Evolutionary conservation across 1,140 invertebrate genomes (phyloP).

Genomic region (Heterodera carotae): DNA sequence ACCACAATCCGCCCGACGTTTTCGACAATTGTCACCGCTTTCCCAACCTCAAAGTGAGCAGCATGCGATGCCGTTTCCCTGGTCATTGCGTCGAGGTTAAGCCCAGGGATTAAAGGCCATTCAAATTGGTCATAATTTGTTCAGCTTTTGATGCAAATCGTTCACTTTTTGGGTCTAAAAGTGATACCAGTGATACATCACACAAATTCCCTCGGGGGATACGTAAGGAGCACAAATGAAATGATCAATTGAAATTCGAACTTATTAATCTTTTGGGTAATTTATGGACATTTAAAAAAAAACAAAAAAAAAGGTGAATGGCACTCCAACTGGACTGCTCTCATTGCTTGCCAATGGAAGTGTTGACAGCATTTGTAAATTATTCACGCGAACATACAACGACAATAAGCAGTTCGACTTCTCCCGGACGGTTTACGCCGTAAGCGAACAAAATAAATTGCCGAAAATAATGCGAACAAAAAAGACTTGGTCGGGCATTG

Average conservation of each 20-base stretch:
- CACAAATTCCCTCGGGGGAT: background rate
- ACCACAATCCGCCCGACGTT: slow-evolving; percentile 1
- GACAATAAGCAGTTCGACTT: background rate
- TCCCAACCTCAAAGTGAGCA: background rate
- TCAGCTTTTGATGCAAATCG: slow-evolving; percentile 1
- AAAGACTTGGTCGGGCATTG: background rate
- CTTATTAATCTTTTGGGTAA: no score
- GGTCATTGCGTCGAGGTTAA: slow-evolving; percentile 1
- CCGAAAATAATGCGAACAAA: background rate
- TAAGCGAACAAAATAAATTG: background rate
- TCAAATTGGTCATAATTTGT: background rate
- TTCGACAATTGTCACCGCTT: background rate
- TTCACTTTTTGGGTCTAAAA: background rate
- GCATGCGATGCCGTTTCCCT: slow-evolving; percentile 4
- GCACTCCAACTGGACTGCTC: background rate
- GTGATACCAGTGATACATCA: background rate
- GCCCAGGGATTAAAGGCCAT: background rate
- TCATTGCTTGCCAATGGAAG: slow-evolving; percentile 4
- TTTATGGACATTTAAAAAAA: no score
- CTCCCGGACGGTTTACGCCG: background rate
- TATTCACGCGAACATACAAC: slow-evolving; percentile 10
- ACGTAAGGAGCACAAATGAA: background rate
- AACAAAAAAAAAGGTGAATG: background rate
- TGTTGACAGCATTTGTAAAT: slow-evolving; percentile 4
- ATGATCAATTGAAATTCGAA: no score